Evolutionary conservation across 1,140 invertebrate genomes (phyloP).

Genomic region (Chionoecetes opilio): DNA sequence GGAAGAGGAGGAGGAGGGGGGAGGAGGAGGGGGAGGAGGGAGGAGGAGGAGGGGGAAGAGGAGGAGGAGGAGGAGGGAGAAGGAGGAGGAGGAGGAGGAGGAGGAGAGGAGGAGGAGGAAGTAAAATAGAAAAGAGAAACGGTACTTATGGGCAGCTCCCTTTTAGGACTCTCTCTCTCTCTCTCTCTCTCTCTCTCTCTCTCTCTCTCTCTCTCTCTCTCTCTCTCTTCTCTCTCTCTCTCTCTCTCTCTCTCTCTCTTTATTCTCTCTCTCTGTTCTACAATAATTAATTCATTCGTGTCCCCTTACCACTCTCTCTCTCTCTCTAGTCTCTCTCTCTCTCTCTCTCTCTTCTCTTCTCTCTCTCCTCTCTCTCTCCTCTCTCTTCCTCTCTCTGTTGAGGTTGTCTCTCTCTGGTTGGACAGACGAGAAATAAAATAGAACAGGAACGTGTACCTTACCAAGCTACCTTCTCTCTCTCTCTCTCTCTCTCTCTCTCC

Average conservation of each 20-base stretch:
- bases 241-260: no score
- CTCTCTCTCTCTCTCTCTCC: no score
- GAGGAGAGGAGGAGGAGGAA: background rate
- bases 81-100: background rate
- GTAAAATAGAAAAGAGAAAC: background rate
- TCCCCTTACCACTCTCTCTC: constrained; percentile 13
- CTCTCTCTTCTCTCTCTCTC: no score
- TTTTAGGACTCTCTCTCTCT: background rate
- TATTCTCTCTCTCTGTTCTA: no score
- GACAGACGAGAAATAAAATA: no score
- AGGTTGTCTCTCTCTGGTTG: no score
- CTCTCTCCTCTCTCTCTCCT: no score
- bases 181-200: constrained; percentile 42
- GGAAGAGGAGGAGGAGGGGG: background rate
- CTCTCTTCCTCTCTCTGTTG: no score
- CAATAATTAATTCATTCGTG: no score
- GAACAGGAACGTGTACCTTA: no score
- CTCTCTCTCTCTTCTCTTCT: constrained; percentile 50
- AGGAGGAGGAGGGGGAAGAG: background rate
- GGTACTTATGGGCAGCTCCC: no score
- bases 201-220: constrained; percentile 47
- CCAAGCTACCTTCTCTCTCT: no score
- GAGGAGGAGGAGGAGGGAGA: background rate
- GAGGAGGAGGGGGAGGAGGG: background rate
- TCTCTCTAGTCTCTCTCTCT: constrained; percentile 46